These are phyloP conservation scores for Berghia stephanieae DNA, from an alignment of 1,140 invertebrate genomes.

Conservation along the genomic window DNA sequence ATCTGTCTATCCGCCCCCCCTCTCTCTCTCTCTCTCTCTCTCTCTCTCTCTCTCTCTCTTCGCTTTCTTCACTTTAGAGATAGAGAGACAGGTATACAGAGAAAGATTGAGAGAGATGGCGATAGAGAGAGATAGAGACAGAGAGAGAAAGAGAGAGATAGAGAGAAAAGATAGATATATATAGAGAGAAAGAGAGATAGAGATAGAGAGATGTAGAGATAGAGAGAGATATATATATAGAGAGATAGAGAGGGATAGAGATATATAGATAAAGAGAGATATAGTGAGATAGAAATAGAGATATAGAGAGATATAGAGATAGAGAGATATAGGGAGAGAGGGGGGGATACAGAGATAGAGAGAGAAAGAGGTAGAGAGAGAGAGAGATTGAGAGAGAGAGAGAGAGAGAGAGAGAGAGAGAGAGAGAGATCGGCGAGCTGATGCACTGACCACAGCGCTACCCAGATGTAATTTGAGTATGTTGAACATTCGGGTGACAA, in stretches of 20 bases:
- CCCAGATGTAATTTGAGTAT: no score
- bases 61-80: neutral
- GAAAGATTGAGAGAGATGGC: neutral
- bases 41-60: neutral
- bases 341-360: no score
- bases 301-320: no score
- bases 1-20: neutral
- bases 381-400: no score
- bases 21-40: neutral
- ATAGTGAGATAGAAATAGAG: no score
- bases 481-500: no score
- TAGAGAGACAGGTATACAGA: neutral
- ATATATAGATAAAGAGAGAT: neutral
- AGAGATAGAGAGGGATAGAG: neutral
- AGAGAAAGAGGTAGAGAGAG: no score
- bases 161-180: neutral
- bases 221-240: neutral
- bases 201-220: neutral
- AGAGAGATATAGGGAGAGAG: no score
- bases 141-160: neutral
- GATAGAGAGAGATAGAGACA: neutral
- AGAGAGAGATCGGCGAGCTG: no score
- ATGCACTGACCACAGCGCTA: no score
- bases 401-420: no score
- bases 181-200: neutral